phyloP scores from a whole-genome alignment of 2,888 invertebrate species.

The Helobdella robusta region DNA sequence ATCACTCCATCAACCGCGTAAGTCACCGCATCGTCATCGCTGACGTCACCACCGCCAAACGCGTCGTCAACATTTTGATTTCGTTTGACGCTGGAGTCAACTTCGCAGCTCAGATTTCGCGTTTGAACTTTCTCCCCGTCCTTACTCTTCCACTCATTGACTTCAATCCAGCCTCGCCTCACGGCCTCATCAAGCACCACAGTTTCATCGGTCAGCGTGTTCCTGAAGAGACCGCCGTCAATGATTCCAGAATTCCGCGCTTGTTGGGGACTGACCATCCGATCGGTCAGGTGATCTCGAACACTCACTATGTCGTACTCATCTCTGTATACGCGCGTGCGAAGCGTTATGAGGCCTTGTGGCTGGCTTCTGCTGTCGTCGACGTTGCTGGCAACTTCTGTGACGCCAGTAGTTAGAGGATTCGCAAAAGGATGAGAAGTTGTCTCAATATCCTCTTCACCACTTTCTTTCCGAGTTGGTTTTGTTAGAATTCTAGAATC shows the following conservation, averaged over 20 bases:
- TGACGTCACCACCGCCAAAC: not conserved
- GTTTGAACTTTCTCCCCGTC: no score
- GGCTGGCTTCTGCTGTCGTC: no score
- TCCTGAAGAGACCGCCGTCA: not conserved
- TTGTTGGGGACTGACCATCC: not conserved
- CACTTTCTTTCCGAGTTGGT: not conserved
- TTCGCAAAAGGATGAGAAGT: no score
- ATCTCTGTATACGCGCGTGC: not conserved
- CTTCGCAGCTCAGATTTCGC: no score
- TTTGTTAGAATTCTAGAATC: no score
- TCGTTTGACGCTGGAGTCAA: no score
- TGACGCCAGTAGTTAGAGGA: not conserved
- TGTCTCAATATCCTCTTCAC: not conserved
- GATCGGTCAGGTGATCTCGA: not conserved
- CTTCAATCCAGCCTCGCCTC: not conserved
- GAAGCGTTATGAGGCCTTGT: slow-evolving; percentile 6
- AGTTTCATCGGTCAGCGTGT: not conserved
- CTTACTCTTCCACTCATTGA: not conserved
- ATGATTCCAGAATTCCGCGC: slow-evolving; percentile 7
- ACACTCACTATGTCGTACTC: slow-evolving; percentile 12
- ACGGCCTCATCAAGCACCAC: slow-evolving; percentile 17
- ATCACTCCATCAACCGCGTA: slow-evolving; percentile 9
- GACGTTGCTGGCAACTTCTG: not conserved
- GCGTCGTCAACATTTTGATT: no score
- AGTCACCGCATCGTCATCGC: not conserved